Base-by-base conservation (phyloP, 1,140 invertebrate genomes). In the Saccostrea cuccullata region DNA sequence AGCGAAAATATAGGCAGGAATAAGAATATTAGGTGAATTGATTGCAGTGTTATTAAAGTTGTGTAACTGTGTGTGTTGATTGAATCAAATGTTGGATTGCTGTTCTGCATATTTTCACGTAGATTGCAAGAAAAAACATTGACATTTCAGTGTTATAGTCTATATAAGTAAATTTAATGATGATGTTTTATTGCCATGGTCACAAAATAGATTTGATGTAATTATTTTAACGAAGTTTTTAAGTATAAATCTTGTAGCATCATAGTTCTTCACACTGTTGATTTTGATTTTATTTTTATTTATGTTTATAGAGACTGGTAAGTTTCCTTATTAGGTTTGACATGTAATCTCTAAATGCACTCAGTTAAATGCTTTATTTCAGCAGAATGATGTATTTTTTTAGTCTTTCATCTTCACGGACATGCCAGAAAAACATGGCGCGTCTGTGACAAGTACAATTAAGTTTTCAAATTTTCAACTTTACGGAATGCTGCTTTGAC, bases 281-380 rank as follows among this genome's bases (percentile, higher is more conserved):
- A 56, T 84, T 84, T 84, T 55, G 40, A 30, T 13, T 56, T 55
- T 56, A 55, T 86, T 86, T 55, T 86, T 55, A 56, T 87, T 82
- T 40, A 58, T 87, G 56, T 26, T 77, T 86, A 56, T 85, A 87
- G 86, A 73, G 86, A 30, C 55, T 87, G 86, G 86, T 87, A 87
- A 87, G 86, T 87, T 36, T 73, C 26, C 70, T 47, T 64, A 77
- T 77, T 36, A 77, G 26, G 70, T 77, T 64, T 77, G 23, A 77
- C 70, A 77, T 77, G 70, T 77, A 77, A 77, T 40, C 70, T 30
- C 60, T 77, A 30, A 77, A 77, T 77, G 70, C 70, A 77, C 70
- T 77, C 70, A 77, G 70, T 77, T 77, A 77, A 13, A 30, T 40
- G 70, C 70, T 77, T 77, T 9, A 30, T 77, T 77, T 77, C 70